A percentile compares a stretch with the other conserved stretches of the same genome.
phyloP scores from a whole-genome alignment of 2,113 vertebrate species.

The human (Homo sapiens) region GRCh38 chr7:90972501-90973000 shows the following conservation, averaged over 20 bases:
- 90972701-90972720: slow-evolving; percentile 44
- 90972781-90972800: slow-evolving; percentile 21
- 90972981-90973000: neutral
- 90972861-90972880: neutral
- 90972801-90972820: neutral
- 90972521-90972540: slow-evolving; percentile 27
- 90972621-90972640: slow-evolving; percentile 47
- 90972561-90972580: neutral
- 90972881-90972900: neutral
- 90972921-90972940: neutral
- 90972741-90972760: neutral
- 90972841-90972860: neutral
- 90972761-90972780: neutral
- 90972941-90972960: neutral
- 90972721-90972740: slow-evolving; percentile 8
- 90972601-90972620: slow-evolving; percentile 64
- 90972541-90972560: slow-evolving; percentile 4
- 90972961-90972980: neutral
- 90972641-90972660: slow-evolving; percentile 40
- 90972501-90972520: slow-evolving; percentile 40
- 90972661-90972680: neutral
- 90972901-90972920: neutral
- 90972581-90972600: slow-evolving; percentile 43
- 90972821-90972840: neutral
- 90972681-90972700: slow-evolving; percentile 34